phyloP scores from a whole-genome alignment of 2,797 vertebrate species.

The Anguilla pacifica region DNA sequence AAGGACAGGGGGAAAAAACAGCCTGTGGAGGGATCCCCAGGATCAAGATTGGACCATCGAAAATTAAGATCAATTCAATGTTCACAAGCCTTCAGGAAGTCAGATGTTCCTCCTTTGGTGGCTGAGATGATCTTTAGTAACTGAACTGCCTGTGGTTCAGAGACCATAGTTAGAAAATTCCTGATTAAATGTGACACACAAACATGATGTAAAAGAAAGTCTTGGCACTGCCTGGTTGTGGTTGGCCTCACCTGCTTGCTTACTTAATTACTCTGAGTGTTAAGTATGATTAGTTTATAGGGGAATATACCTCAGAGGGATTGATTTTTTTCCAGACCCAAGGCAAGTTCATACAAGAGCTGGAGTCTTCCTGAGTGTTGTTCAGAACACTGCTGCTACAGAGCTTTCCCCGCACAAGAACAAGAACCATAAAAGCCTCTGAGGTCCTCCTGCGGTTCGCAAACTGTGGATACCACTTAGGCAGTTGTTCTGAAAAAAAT shows the following conservation, averaged over 20 bases:
- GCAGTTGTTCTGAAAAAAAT: not conserved
- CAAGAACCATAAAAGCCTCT: not conserved
- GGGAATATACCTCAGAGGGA: not conserved
- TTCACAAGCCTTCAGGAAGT: not conserved
- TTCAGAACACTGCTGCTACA: not conserved
- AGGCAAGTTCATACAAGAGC: not conserved
- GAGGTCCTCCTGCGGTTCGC: not conserved
- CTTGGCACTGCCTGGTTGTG: not conserved
- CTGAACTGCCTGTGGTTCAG: not conserved
- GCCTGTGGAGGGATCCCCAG: no score
- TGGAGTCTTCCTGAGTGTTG: not conserved
- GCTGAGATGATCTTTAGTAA: not conserved
- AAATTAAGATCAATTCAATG: not conserved
- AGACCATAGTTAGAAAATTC: not conserved
- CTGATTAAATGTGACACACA: not conserved
- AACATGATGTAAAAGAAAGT: not conserved
- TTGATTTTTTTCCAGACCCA: not conserved
- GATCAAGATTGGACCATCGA: not conserved
- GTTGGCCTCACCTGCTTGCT: not conserved
- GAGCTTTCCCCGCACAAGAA: not conserved
- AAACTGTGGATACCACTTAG: not conserved
- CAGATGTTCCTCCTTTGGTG: not conserved
- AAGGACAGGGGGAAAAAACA: not conserved
- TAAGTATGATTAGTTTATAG: not conserved
- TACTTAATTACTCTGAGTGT: not conserved